Conservation (phyloP, 1,140 invertebrate genomes). For the Planococcus citri region DNA sequence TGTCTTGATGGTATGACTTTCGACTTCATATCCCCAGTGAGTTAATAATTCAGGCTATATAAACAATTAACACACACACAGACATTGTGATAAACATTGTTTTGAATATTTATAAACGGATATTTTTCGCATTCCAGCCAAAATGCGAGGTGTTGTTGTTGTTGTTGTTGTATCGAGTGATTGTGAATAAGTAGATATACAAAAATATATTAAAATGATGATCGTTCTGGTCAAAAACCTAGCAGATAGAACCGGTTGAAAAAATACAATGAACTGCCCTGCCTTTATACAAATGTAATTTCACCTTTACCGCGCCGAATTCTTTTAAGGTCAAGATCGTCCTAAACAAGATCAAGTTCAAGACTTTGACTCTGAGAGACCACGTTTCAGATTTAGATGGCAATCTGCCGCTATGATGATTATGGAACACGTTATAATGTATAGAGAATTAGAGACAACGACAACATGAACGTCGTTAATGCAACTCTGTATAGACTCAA, state of each 20-base stretch:
- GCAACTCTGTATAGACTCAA: too few species aligned
- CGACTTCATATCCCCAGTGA: conserved; percentile 24
- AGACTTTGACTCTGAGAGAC: neutral
- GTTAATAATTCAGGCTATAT: conserved; percentile 25
- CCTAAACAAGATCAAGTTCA: neutral
- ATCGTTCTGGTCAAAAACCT: neutral
- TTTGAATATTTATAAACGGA: neutral
- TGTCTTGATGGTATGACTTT: conserved; percentile 39
- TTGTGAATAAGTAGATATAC: too few species aligned
- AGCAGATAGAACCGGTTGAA: neutral
- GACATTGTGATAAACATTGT: neutral
- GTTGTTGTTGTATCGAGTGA: too few species aligned
- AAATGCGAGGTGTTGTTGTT: too few species aligned
- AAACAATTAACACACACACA: conserved; percentile 23
- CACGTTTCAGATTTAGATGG: neutral
- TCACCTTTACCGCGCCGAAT: neutral
- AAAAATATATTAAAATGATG: too few species aligned
- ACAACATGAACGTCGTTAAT: too few species aligned
- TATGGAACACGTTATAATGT: neutral
- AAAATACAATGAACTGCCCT: neutral
- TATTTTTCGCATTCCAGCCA: too few species aligned
- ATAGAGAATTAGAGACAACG: too few species aligned
- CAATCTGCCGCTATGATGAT: neutral
- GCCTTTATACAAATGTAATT: neutral
- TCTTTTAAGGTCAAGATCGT: neutral